Base-by-base conservation (phyloP, 2,888 invertebrate genomes). In the Prosapia bicincta region DNA sequence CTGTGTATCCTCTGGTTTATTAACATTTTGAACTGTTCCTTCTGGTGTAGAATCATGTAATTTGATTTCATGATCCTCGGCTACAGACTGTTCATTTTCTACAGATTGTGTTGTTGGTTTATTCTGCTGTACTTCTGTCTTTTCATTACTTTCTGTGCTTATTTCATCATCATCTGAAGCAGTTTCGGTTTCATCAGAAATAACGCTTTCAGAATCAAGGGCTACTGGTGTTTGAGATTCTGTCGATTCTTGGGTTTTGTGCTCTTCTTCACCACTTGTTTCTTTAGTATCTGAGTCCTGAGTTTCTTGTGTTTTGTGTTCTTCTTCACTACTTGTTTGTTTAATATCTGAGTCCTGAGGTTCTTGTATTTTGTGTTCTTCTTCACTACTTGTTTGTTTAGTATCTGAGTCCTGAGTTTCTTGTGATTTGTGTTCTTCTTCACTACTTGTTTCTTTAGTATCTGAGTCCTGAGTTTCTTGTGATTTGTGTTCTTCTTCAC, bases 31-130 rank as follows among this genome's bases (percentile, higher is more conserved):
- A 9, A 20, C 20, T 54, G 54, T 54, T 54, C 20, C 54, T 20
- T 20, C 54, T 20, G 54, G 54, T 54, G 54, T 54, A 20, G 54
- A 54, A 54, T 54, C 54, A 20, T 10, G 54, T 15, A 38, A 38
- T 54, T 54, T 54, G 20, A 20, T 54, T 70, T 80, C 79, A 69
- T 71, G 79, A 23, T 77, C 77, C n/a, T n/a, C n/a, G 54, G 77
- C 78, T 38, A 79, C 78, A 23, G 76, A 24, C 68, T 79, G 72
- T 28, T 76, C 13, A 9, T 80, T n/a, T 26, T 77, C 78, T 73
- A 80, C 10, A 20, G 54, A 10, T 24, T 25, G n/a, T 6, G 54
- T 15, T 30, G 69, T 38, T 9, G 15, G 20, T 15, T 32, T 28
- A 67, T 67, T 5, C 7, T 38, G 74, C 2, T 38, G 38, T 54